phyloP scores from a whole-genome alignment of 2,113 vertebrate genomes.

The Arizona elegans region DNA sequence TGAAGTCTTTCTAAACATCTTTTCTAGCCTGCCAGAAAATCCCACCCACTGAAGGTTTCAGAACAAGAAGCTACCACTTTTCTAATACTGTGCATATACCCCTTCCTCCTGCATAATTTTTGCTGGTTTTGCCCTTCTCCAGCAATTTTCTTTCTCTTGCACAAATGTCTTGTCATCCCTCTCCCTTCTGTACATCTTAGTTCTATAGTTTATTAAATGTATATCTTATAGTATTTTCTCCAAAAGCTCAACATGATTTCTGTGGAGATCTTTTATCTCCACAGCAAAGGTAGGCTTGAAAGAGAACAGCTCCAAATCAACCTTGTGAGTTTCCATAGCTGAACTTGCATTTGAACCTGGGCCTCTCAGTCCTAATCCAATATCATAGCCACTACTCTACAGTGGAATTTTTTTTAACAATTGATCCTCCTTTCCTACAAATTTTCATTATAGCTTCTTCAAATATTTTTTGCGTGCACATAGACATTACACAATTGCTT shows the following conservation, averaged over 20 bases:
- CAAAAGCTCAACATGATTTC: not conserved
- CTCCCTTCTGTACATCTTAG: not conserved
- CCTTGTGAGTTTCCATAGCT: not conserved
- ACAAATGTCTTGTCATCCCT: not conserved
- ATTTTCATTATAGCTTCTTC: not conserved
- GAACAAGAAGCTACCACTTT: not conserved
- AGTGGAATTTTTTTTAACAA: not conserved
- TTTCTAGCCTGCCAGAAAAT: not conserved
- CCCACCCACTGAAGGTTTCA: not conserved
- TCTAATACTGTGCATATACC: not conserved
- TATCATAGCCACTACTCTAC: not conserved
- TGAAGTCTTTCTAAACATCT: not conserved
- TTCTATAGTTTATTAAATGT: not conserved
- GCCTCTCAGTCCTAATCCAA: not conserved
- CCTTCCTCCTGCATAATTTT: not conserved
- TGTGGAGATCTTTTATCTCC: not conserved
- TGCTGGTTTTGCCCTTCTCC: not conserved
- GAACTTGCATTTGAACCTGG: not conserved
- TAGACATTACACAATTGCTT: not conserved
- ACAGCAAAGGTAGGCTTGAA: not conserved
- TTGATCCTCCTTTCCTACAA: not conserved
- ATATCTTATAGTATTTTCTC: not conserved
- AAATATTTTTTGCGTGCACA: not conserved
- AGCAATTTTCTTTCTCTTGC: not conserved
- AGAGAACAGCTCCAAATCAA: not conserved